phyloP scores from a whole-genome alignment of 37 sponge, comb jelly and placozoan species.

The Tethya wilhelma region DNA sequence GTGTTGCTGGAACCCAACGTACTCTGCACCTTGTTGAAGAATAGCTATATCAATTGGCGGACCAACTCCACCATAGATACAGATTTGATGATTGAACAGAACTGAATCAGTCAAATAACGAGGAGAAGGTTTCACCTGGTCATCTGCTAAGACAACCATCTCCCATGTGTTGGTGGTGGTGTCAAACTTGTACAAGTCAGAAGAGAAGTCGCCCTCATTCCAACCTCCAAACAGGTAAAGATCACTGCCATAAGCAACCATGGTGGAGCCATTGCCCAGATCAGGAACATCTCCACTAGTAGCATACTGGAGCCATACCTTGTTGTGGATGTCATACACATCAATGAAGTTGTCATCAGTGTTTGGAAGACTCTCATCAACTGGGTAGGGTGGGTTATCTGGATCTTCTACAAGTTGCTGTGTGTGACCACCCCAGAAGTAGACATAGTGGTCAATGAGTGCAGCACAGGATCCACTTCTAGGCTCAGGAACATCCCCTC shows the following conservation, averaged over 20 bases:
- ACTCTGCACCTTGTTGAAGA: constrained; percentile 4
- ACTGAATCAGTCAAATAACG: neutral
- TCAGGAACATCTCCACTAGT: constrained; percentile 6
- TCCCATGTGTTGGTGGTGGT: neutral
- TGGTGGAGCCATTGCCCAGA: neutral
- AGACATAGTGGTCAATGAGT: neutral
- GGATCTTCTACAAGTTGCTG: neutral
- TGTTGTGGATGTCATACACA: neutral
- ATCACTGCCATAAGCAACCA: neutral
- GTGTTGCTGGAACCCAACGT: neutral
- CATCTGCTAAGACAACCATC: neutral
- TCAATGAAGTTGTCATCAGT: constrained; percentile 15
- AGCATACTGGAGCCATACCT: neutral
- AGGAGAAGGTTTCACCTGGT: neutral
- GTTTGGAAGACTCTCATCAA: constrained; percentile 14
- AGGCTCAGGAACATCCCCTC: neutral
- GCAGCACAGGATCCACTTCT: neutral
- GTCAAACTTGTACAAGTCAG: neutral
- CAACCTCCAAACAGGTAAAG: constrained; percentile 50
- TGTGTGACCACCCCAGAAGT: constrained; percentile 15
- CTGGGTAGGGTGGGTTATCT: neutral
- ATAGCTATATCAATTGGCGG: neutral
- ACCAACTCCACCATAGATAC: constrained; percentile 6
- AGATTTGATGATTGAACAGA: neutral
- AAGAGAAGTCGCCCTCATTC: neutral